Percentiles rank a stretch among this genome's conserved stretches.
These are phyloP conservation scores for Rambutsinella grinnellia DNA, from an alignment of 2,888 invertebrate genomes.

Conservation along the genomic window DNA sequence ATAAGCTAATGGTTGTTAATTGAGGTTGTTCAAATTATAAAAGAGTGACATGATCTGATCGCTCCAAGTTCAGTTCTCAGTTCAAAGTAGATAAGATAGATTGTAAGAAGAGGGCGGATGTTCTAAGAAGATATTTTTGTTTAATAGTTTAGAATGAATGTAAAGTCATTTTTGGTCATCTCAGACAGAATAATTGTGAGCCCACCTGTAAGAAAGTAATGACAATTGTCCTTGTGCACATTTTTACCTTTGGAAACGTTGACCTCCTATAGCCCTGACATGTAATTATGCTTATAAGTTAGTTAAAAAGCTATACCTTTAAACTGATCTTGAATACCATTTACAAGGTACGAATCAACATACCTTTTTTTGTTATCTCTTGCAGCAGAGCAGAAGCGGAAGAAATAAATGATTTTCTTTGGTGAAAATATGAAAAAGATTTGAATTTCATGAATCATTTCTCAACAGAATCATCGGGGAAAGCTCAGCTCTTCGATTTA, in stretches of 20 bases:
- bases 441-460: neutral
- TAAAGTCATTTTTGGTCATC: no score
- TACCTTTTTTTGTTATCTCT: neutral
- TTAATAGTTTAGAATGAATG: no score
- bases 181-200: no score
- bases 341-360: neutral
- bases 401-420: conserved; percentile 4
- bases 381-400: conserved; percentile 1
- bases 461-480: neutral
- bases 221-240: conserved; percentile 29
- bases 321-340: neutral
- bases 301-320: neutral
- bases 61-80: no score
- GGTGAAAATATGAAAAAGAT: conserved; percentile 7
- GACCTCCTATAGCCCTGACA: conserved; percentile 26
- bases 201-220: no score
- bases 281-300: neutral
- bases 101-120: no score
- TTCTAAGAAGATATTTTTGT: no score
- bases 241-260: conserved; percentile 47
- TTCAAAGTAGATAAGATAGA: no score
- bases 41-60: no score
- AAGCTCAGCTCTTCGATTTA: no score
- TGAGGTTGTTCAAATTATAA: no score
- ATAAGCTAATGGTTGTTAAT: no score